These are phyloP conservation scores for Cryptoprocta ferox DNA, from an alignment of 2,797 vertebrate species.

Conservation along the genomic window DNA sequence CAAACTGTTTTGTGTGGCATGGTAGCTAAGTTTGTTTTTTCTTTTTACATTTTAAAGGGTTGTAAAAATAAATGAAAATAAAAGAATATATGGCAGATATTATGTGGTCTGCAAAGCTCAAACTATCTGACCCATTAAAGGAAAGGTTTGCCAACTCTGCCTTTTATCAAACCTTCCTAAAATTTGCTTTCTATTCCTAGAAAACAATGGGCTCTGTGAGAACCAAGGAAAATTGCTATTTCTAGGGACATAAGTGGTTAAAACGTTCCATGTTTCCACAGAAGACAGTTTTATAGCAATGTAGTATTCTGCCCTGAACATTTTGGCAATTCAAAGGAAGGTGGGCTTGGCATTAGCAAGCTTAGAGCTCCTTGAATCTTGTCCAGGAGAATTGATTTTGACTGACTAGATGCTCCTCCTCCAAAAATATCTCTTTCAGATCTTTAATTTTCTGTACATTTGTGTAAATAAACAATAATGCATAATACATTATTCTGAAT, in stretches of 20 bases:
- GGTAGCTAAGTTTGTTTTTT: background rate
- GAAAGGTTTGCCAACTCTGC: background rate
- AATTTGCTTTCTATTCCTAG: background rate
- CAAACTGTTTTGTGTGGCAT: background rate
- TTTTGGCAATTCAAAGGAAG: constrained; percentile 31
- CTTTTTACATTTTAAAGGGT: constrained; percentile 40
- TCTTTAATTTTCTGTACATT: constrained; percentile 48
- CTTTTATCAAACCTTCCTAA: background rate
- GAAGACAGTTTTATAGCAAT: background rate
- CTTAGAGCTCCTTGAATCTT: constrained; percentile 23
- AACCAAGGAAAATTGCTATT: background rate
- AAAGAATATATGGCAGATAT: background rate
- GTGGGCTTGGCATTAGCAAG: background rate
- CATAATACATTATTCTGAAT: background rate
- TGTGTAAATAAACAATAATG: constrained; percentile 17
- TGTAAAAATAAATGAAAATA: background rate
- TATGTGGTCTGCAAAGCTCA: background rate
- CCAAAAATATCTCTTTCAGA: constrained; percentile 1
- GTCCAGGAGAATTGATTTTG: constrained; percentile 40
- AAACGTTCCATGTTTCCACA: background rate
- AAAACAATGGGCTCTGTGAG: background rate
- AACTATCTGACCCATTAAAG: background rate
- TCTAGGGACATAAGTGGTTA: background rate
- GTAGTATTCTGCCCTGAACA: background rate
- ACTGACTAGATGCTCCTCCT: background rate